Percentiles rank a stretch among this genome's conserved stretches.
Conservation (phyloP, 2,113 vertebrate genomes). For the Zosterops pallidus region DNA sequence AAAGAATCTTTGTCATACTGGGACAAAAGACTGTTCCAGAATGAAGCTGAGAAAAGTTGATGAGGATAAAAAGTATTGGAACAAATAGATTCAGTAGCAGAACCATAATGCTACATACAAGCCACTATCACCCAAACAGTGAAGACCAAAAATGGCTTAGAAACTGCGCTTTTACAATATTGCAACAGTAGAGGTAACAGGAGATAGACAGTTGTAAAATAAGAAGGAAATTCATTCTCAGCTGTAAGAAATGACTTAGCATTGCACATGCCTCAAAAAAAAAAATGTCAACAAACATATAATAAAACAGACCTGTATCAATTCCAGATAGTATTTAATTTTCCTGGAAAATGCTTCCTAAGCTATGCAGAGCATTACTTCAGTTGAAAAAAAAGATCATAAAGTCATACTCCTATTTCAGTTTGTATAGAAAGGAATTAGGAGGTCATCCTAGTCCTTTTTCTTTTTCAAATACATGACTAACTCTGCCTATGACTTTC, state of each 20-base stretch:
- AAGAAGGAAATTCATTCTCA: background rate
- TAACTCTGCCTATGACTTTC: background rate
- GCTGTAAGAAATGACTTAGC: background rate
- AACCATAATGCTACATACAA: background rate
- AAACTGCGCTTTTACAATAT: background rate
- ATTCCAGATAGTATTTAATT: background rate
- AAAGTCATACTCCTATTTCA: background rate
- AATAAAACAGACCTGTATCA: background rate
- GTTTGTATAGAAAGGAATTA: background rate
- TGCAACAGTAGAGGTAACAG: background rate
- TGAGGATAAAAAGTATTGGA: background rate
- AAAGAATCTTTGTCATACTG: background rate
- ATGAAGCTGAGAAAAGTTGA: background rate
- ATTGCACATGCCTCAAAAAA: background rate
- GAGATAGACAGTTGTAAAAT: background rate
- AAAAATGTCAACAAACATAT: background rate
- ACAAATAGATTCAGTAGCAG: background rate
- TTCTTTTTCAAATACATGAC: background rate
- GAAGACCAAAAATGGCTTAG: background rate
- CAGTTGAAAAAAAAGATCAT: background rate
- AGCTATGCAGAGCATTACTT: background rate
- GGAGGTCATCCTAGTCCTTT: background rate
- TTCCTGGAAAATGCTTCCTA: background rate
- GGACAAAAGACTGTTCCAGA: background rate
- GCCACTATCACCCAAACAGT: background rate